phyloP scores from a whole-genome alignment of 2,797 vertebrate species.

The Propithecus deckenii region DNA sequence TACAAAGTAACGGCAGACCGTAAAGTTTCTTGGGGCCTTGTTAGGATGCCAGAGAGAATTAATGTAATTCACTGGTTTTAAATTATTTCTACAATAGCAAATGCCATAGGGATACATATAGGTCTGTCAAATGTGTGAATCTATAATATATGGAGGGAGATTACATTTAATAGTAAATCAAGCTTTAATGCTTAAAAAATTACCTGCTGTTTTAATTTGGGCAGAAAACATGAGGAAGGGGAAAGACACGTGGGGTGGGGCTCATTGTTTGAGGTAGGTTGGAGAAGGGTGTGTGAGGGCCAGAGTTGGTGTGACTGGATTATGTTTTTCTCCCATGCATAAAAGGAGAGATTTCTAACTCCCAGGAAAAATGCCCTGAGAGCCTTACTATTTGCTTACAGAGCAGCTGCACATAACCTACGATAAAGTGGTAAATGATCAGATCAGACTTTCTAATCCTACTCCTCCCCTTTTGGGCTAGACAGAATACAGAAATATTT shows the following conservation, averaged over 20 bases:
- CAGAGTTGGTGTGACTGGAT: background rate
- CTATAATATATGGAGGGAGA: background rate
- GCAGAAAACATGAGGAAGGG: background rate
- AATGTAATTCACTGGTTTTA: background rate
- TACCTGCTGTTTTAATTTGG: background rate
- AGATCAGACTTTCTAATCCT: background rate
- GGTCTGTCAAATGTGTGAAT: background rate
- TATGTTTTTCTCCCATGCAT: background rate
- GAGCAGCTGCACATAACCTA: background rate
- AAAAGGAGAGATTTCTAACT: background rate
- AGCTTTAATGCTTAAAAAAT: background rate
- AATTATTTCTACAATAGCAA: background rate
- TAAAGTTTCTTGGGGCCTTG: background rate
- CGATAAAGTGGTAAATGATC: background rate
- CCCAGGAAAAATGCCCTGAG: background rate
- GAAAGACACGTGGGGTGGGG: background rate
- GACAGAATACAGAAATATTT: background rate
- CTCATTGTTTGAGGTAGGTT: background rate
- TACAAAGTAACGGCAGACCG: background rate
- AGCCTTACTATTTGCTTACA: background rate
- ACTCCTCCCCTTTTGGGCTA: background rate
- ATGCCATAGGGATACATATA: background rate
- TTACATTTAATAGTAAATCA: background rate
- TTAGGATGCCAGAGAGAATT: background rate
- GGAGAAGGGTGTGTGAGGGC: too few relatives aligned